phyloP scores from a whole-genome alignment of 2,888 invertebrate genomes.

The Brenthis ino region DNA sequence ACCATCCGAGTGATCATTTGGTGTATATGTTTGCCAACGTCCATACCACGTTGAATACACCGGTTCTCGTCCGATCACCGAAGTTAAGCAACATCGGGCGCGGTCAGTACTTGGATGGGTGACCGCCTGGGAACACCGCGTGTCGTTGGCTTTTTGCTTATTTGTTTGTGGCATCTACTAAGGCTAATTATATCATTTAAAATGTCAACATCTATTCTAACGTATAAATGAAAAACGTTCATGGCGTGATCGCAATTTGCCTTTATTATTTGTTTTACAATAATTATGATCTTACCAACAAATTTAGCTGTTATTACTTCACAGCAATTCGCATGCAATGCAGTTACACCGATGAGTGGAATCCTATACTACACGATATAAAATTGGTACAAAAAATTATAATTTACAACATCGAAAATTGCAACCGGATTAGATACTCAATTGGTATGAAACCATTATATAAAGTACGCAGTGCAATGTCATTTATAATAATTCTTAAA shows the following conservation, averaged over 20 bases:
- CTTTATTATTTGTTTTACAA: conserved; percentile 35
- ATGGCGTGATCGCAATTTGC: conserved; percentile 37
- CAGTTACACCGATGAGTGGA: conserved; percentile 24
- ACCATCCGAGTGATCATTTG: no score
- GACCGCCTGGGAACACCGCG: conserved; percentile 53
- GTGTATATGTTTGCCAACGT: conserved; percentile 47
- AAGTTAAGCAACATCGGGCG: conserved; percentile 77
- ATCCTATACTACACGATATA: conserved; percentile 28
- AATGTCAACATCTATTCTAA: no score
- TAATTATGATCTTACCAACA: conserved; percentile 26
- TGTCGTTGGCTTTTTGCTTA: conserved; percentile 52
- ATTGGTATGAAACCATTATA: not conserved
- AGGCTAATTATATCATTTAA: no score
- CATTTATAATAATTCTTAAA: not conserved
- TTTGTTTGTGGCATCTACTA: no score
- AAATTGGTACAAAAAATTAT: conserved; percentile 37
- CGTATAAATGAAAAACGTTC: conserved; percentile 24
- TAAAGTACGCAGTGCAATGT: conserved; percentile 3
- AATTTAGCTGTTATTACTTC: conserved; percentile 15
- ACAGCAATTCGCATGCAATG: conserved; percentile 15
- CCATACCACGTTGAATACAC: conserved; percentile 74
- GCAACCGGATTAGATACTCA: not conserved
- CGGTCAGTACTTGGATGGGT: conserved; percentile 78
- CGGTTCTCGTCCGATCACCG: conserved; percentile 79
- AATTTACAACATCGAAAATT: conserved; percentile 20